These are phyloP conservation scores for Leontopithecus rosalia DNA, from an alignment of 2,797 vertebrate genomes.

Conservation along the genomic window DNA sequence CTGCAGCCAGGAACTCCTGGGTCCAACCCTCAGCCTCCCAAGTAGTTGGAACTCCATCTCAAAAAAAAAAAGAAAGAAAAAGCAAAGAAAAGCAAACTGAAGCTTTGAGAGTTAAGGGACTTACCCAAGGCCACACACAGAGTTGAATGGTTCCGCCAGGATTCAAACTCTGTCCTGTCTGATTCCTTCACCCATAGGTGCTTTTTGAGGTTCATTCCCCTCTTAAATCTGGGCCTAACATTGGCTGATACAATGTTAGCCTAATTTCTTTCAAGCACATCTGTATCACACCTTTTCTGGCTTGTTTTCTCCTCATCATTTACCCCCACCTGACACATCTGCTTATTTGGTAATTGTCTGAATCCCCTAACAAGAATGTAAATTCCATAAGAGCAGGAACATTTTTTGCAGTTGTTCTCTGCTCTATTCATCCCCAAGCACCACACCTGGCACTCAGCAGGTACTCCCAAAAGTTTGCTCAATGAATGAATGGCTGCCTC, in stretches of 20 bases:
- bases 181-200: background rate
- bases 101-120: background rate
- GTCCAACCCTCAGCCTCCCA: too few species aligned
- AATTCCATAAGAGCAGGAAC: background rate
- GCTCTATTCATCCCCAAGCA: background rate
- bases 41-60: too few species aligned
- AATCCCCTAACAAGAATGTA: background rate
- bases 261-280: background rate
- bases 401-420: background rate
- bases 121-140: background rate
- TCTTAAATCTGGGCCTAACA: background rate
- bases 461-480: background rate
- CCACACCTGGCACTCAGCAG: background rate
- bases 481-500: background rate
- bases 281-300: background rate
- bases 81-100: background rate
- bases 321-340: background rate
- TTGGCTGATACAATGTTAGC: background rate
- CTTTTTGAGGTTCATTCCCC: background rate
- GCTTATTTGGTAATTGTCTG: background rate
- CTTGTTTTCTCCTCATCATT: background rate
- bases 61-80: too few species aligned
- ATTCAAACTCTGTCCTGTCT: background rate
- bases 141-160: background rate
- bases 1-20: too few species aligned